Percentiles rank a stretch among this genome's conserved stretches.
phyloP scores from a whole-genome alignment of 2,797 vertebrate genomes.

The Etheostoma perlongum region DNA sequence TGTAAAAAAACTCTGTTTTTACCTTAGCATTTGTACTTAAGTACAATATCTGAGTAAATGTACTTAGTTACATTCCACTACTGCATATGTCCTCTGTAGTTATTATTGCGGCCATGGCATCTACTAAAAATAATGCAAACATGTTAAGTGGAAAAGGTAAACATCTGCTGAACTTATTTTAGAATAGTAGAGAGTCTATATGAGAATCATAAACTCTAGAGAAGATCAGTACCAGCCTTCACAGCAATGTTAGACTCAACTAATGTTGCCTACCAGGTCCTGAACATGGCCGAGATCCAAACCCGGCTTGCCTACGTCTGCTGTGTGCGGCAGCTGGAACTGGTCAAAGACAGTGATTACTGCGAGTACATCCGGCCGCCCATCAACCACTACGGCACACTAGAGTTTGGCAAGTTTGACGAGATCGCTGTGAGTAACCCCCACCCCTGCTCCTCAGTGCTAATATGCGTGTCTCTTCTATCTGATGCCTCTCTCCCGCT shows the following conservation, averaged over 20 bases:
- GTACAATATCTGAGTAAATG: no score
- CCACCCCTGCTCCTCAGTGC: not conserved
- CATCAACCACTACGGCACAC: constrained; percentile 91
- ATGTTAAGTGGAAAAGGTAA: not conserved
- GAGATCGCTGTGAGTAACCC: constrained; percentile 91
- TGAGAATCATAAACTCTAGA: not conserved
- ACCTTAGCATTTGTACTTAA: no score
- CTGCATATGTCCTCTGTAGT: not conserved
- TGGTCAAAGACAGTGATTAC: constrained; percentile 92
- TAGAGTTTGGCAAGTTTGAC: constrained; percentile 94
- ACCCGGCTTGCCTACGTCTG: constrained; percentile 95
- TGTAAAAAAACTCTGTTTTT: no score
- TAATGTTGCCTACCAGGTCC: constrained; percentile 81
- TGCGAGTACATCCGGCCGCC: constrained; percentile 95
- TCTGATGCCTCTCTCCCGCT: not conserved
- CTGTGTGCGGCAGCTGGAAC: constrained; percentile 94
- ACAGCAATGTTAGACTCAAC: not conserved
- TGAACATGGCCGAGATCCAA: constrained; percentile 98
- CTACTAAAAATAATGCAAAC: not conserved
- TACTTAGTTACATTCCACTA: no score
- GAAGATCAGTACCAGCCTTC: not conserved
- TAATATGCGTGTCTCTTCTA: not conserved
- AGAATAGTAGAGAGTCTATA: not conserved
- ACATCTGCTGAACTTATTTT: not conserved
- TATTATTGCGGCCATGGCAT: not conserved